phyloP scores from a whole-genome alignment of 2,113 vertebrate genomes.

The Fregetta grallaria region DNA sequence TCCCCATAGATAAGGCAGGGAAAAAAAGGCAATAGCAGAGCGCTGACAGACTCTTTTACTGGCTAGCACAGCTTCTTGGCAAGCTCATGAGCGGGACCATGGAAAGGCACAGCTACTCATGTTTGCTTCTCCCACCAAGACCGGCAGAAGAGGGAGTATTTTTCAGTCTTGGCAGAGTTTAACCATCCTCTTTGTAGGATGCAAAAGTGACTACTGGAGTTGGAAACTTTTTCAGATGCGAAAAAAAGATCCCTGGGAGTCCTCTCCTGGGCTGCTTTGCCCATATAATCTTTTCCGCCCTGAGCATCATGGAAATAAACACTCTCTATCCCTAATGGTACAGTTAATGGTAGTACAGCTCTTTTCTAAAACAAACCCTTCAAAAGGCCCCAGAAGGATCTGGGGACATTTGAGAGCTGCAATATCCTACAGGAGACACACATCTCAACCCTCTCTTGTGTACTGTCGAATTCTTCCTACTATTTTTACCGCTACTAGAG shows the following conservation, averaged over 20 bases:
- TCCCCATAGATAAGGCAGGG: background rate
- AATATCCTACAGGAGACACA: constrained; percentile 22
- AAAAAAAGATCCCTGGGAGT: background rate
- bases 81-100: background rate
- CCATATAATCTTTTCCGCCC: background rate
- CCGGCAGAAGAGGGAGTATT: background rate
- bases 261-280: background rate
- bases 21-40: background rate
- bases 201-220: background rate
- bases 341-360: background rate
- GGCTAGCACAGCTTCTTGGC: constrained; percentile 24
- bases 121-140: constrained; percentile 3
- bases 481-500: constrained; percentile 43
- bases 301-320: constrained; percentile 4
- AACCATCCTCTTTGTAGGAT: constrained; percentile 1
- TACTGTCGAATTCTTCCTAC: background rate
- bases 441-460: constrained; percentile 32
- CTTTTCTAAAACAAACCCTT: constrained; percentile 53
- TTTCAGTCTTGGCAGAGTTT: background rate
- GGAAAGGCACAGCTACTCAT: background rate
- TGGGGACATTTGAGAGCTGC: background rate
- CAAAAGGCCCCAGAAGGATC: constrained; percentile 26
- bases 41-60: background rate
- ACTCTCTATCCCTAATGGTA: constrained; percentile 5
- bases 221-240: constrained; percentile 10